Evolutionary conservation across 2,888 invertebrate genomes (phyloP), one percentile per base, ranked within the genome.

Genomic region (Strigamia transsilvanica): DNA sequence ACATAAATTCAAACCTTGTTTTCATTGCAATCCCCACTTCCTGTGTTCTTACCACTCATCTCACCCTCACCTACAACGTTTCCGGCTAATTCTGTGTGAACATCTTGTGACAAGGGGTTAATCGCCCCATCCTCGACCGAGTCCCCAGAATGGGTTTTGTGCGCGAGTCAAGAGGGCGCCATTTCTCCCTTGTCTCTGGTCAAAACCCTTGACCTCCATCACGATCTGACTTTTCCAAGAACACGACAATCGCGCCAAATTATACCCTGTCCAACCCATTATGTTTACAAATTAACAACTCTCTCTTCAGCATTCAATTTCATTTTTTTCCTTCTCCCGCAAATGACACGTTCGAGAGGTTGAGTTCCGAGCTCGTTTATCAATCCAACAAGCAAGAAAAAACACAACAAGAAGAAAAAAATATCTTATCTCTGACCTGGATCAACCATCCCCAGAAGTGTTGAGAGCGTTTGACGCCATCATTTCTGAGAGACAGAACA

Each of bases 91-190:
- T 73, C 73, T 56, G 56, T 56, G 56, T 18, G 56, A 56, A 56
- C 56, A 27, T 73, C 73, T 73, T 73, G 56, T 56, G 18, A 56
- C 73, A 73, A 73, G 73, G 73, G 73, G 73, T 73, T 73, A 73
- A 73, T 73, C 73, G 73, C 73, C 73, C 32, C 73, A 32, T 73
- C 73, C 32, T 23, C 27, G 27, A 10, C 27, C n/a, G 13, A 9
- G 56, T 56, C 73, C 66, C 73, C 73, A 56, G 56, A 56, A 56
- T 56, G 56, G 56, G 46, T 61, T 73, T 73, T 32, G 32, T 27
- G 27, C 27, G 73, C 73, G 73, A 73, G 73, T 73, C 73, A 73
- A 73, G 73, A 73, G 73, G 73, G 73, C 73, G 73, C 73, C 73
- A 73, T 73, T 73, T 73, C 73, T 73, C 73, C 73, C 73, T 73